A percentile compares a stretch with the other conserved stretches of the same genome.
phyloP scores from a whole-genome alignment of 2,888 invertebrate species.

The Eilema griseolum region DNA sequence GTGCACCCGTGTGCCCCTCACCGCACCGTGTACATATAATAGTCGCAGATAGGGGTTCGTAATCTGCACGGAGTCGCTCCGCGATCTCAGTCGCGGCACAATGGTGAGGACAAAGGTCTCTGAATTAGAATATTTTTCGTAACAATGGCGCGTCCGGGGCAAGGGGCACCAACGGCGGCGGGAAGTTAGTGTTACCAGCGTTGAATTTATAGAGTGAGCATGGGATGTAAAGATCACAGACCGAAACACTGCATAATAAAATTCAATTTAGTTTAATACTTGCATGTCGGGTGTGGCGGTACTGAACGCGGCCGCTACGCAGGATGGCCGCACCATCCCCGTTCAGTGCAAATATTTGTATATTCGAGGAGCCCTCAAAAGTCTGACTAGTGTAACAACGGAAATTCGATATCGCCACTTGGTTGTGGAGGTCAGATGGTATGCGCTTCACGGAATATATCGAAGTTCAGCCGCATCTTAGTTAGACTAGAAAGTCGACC shows the following conservation, averaged over 20 bases:
- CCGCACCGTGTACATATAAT: background rate
- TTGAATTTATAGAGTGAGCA: background rate
- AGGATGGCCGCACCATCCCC: too few species aligned
- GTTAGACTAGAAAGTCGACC: too few species aligned
- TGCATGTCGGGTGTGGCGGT: too few species aligned
- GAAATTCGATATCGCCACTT: too few species aligned
- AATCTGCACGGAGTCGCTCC: conserved; percentile 4
- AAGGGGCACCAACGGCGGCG: conserved; percentile 22
- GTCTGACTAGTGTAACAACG: too few species aligned
- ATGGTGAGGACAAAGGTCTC: conserved; percentile 20
- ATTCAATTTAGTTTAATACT: too few species aligned
- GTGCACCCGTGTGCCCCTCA: background rate
- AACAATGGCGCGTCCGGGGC: conserved; percentile 25
- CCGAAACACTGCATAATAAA: background rate
- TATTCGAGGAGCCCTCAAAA: too few species aligned
- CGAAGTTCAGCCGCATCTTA: too few species aligned
- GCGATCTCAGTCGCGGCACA: conserved; percentile 8
- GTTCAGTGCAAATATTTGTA: too few species aligned
- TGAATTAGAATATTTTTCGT: conserved; percentile 25
- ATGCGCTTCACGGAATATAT: too few species aligned
- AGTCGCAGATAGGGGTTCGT: background rate
- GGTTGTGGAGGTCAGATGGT: too few species aligned
- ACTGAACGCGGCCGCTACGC: too few species aligned
- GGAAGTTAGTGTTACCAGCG: conserved; percentile 15
- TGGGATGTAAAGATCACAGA: background rate